A percentile compares a stretch with the other conserved stretches of the same genome.
phyloP scores from a whole-genome alignment of 1,140 invertebrate genomes.

The Drosophila tristis region DNA sequence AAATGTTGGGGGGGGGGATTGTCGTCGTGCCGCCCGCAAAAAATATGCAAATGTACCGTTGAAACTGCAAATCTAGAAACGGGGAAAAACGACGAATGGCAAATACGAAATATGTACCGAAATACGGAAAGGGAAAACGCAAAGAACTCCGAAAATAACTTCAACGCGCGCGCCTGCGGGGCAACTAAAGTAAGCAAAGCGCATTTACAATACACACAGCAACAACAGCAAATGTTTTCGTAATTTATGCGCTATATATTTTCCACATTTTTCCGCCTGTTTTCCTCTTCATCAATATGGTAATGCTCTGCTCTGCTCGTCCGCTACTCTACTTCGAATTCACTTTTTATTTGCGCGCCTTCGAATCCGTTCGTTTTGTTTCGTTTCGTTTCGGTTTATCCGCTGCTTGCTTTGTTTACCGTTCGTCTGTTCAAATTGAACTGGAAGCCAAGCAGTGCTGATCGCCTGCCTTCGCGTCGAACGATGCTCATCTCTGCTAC shows the following conservation, averaged over 20 bases:
- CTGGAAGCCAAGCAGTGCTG: conserved; percentile 38
- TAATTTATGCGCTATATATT: conserved; percentile 19
- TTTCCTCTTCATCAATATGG: conserved; percentile 12
- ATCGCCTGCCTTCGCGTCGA: conserved; percentile 15
- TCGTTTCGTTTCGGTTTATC: background rate
- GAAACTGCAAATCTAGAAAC: conserved; percentile 1
- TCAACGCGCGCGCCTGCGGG: conserved; percentile 11
- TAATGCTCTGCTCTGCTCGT: conserved; percentile 7
- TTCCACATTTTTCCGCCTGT: background rate
- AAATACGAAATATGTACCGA: conserved; percentile 14
- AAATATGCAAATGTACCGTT: conserved; percentile 53
- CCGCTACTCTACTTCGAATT: conserved; percentile 3
- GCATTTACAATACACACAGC: conserved; percentile 1
- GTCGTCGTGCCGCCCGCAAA: conserved; percentile 3
- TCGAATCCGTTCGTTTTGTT: conserved; percentile 2
- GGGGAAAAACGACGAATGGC: conserved; percentile 1
- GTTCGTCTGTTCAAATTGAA: conserved; percentile 49
- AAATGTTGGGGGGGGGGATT: conserved; percentile 42
- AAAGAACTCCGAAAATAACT: conserved; percentile 68
- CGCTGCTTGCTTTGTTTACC: conserved; percentile 20
- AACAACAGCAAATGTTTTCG: conserved; percentile 4
- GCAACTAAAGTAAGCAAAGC: conserved; percentile 54
- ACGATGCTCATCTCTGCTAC: no score
- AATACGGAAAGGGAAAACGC: conserved; percentile 33
- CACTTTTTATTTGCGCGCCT: conserved; percentile 22